Base-by-base conservation (phyloP, 2,113 vertebrate genomes). In the Sander vitreus region DNA sequence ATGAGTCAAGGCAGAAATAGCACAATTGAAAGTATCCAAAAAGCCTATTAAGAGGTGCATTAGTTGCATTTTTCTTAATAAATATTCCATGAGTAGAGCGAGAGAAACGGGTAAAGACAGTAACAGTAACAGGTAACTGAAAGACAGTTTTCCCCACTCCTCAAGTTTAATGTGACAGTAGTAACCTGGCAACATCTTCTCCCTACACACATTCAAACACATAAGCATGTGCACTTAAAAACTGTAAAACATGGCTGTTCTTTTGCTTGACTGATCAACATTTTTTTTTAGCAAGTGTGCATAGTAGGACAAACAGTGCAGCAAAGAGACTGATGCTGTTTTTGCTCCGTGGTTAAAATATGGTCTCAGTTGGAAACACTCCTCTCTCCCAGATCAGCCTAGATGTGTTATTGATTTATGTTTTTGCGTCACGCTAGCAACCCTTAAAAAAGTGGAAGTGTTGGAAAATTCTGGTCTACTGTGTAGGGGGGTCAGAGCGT, bases 391-490 rank as follows among this genome's bases (percentile, higher is more conserved):
- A 59, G 55, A 90, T 53, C 75, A 48, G 73, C 70, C 65, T 4
- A 15, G 59, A 87, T 88, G 78, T 68, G 43, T 65, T 91, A 90
- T 85, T 82, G 88, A 93, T 93, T 89, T 70, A 66, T 80, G 79
- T 76, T 85, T 76, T 65, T 71, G 71, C 85, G 78, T 76, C 80
- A 76, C 47, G 27, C 85, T 70, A 74, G 80, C 73, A 78, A 77
- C 81, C 76, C 84, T 66, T 70, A 30, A 73, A 85, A 88, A 85
- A 85, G 83, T 60, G 78, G 78, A 90, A 73, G 80, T 68, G 80
- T 76, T 85, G 1, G 33, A 66, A 85, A 57, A 88, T 39, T 65
- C 82, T 71, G 78, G 50, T 30, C 1, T 59, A 70, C 59, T 68
- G 64, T 19, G 30, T 39, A 39, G 39, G 80, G 60, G 47, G 77